Conservation (phyloP, 2,888 invertebrate species). For the Drosophila colorata region DNA sequence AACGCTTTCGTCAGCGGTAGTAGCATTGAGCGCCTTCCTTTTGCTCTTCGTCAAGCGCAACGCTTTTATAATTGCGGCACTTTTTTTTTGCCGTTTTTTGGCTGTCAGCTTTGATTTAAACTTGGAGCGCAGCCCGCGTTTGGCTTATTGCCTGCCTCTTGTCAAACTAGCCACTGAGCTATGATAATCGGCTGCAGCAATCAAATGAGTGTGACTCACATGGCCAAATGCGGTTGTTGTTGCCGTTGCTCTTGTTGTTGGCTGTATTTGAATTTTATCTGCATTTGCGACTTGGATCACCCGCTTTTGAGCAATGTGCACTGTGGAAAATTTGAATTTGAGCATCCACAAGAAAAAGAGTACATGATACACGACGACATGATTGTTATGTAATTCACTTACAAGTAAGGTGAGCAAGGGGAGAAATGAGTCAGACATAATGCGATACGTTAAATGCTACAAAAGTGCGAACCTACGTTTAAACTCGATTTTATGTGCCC, state of each 20-base stretch:
- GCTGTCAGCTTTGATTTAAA: slow-evolving; percentile 30
- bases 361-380: not conserved
- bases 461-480: too few species aligned
- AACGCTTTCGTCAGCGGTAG: slow-evolving; percentile 67
- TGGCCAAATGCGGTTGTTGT: slow-evolving; percentile 20
- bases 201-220: slow-evolving; percentile 45
- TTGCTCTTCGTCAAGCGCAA: slow-evolving; percentile 51
- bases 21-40: slow-evolving; percentile 30
- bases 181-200: slow-evolving; percentile 45
- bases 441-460: too few species aligned
- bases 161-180: slow-evolving; percentile 30
- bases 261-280: slow-evolving; percentile 4
- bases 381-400: not conserved
- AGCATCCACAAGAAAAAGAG: not conserved
- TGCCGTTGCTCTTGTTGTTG: slow-evolving; percentile 8
- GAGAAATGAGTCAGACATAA: too few species aligned
- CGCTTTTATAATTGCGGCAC: slow-evolving; percentile 69
- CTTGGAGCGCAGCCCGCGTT: slow-evolving; percentile 10
- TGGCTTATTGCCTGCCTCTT: slow-evolving; percentile 29
- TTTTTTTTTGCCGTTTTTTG: slow-evolving; percentile 48
- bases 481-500: too few species aligned
- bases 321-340: not conserved
- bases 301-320: slow-evolving; percentile 20
- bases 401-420: not conserved
- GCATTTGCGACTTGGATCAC: slow-evolving; percentile 24